Conservation (phyloP, 1,140 invertebrate species). For the Cyphomyrmex costatus region DNA sequence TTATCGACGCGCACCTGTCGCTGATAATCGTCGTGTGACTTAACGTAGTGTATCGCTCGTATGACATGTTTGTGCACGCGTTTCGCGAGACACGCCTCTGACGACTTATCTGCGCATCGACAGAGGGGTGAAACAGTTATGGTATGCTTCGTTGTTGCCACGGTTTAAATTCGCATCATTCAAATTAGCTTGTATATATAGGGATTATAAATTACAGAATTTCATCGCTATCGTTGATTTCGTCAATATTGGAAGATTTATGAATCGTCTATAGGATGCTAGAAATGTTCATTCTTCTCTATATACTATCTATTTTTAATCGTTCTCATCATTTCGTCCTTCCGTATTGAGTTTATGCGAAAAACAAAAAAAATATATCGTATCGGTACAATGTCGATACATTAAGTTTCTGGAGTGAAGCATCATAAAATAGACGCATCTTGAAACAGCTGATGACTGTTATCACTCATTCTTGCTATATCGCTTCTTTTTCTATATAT, state of each 20-base stretch:
- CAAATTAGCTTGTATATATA: constrained; percentile 46
- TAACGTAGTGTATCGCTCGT: constrained; percentile 77
- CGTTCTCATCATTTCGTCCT: neutral
- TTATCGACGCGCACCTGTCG: constrained; percentile 82
- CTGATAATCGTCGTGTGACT: constrained; percentile 81
- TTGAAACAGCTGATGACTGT: constrained; percentile 85
- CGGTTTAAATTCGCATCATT: constrained; percentile 56
- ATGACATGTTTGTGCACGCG: constrained; percentile 70
- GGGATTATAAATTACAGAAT: constrained; percentile 48
- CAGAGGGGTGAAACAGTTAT: constrained; percentile 38
- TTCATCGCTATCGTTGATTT: constrained; percentile 50
- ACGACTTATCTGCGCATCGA: constrained; percentile 51
- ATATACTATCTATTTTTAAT: neutral
- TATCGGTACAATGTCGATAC: constrained; percentile 79
- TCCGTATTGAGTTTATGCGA: neutral
- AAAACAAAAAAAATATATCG: constrained; percentile 55
- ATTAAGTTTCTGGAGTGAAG: constrained; percentile 78
- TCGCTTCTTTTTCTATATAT: constrained; percentile 62
- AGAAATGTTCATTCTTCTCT: neutral
- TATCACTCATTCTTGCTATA: constrained; percentile 68
- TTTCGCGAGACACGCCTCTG: constrained; percentile 48
- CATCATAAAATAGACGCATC: constrained; percentile 81
- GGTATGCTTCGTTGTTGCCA: constrained; percentile 43
- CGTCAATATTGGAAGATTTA: constrained; percentile 40
- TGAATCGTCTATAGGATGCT: neutral